Evolutionary conservation across 2,888 invertebrate genomes (phyloP), one percentile per base, ranked within the genome.

Genomic region (Arctia plantaginis): DNA sequence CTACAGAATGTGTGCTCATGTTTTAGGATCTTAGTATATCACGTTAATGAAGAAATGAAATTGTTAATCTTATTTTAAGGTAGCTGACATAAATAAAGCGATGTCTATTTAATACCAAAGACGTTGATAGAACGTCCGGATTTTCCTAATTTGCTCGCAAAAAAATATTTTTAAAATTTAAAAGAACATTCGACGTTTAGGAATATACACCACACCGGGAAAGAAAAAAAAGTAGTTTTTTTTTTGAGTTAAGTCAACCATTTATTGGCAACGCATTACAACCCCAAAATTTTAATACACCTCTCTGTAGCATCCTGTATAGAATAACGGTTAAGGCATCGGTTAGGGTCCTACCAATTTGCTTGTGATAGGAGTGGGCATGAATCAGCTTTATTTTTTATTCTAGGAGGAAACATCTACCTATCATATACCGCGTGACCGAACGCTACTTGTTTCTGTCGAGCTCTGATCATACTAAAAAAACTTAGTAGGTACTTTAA

Each of bases 321-420:
- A 78, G 74, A 67, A 51, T 64, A 73, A 68, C 68, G 47, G 68
- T 68, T 51, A 27, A 30, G 41, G 55, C 65, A 66, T 39, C 71
- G 18, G 20, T 30, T 62, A 15, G 15, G 51, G 59, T 66, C 66
- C 55, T 72, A 59, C 33, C 27, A 44, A 41, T 44, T 70, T 44
- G 7, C 62, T 70, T 70, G 1, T 44, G 8, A 41, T 27, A 41
- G 44, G 70, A 70, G 30, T 30, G 20, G 62, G 41, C 69, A 62
- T 62, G 70, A 70, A 70, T 23, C 51, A 80, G 73, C 78, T 77
- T 66, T 64, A 30, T 67, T 27, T 66, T 59, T 30, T 55, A 3
- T 30, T 30, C 15, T 18, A 62, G 30, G 15, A 30, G 15, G 30
- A 62, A 62, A 30, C 15, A 30, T 30, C 30, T 62, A 18, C 27